These are phyloP conservation scores for Penaeus chinensis DNA, from an alignment of 1,140 invertebrate genomes.

Conservation along the genomic window DNA sequence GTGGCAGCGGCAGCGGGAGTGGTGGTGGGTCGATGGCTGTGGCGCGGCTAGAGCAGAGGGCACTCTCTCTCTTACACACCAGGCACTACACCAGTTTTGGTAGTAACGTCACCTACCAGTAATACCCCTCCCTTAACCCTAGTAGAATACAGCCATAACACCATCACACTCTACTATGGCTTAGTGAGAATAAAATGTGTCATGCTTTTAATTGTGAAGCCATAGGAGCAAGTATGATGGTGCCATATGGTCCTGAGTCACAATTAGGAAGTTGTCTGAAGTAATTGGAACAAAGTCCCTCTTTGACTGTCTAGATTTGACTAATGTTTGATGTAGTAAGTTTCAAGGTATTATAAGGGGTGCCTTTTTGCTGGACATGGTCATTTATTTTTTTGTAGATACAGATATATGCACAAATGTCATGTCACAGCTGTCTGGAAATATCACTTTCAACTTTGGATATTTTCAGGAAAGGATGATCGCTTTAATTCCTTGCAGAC, in stretches of 20 bases:
- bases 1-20: conserved; percentile 57
- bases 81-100: conserved; percentile 93
- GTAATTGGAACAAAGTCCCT: conserved; percentile 20
- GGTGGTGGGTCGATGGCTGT: conserved; percentile 66
- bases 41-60: conserved; percentile 67
- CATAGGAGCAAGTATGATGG: conserved; percentile 15
- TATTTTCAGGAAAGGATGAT: background rate
- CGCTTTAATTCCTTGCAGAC: conserved; percentile 7
- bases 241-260: conserved; percentile 5
- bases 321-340: conserved; percentile 35
- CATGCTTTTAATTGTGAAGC: background rate
- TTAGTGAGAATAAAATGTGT: background rate
- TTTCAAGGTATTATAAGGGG: conserved; percentile 15
- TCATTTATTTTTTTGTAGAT: background rate
- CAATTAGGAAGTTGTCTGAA: conserved; percentile 15
- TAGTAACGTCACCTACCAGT: conserved; percentile 73
- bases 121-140: conserved; percentile 32
- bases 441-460: background rate
- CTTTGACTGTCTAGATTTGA: conserved; percentile 39
- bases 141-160: conserved; percentile 33
- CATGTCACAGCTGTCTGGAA: background rate
- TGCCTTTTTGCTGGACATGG: background rate
- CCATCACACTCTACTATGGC: conserved; percentile 20
- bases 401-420: background rate
- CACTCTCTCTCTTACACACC: conserved; percentile 77